These are phyloP conservation scores for Apostichopus japonicus DNA, from an alignment of 35 echinoderm and acorn worm genomes.

Conservation along the genomic window DNA sequence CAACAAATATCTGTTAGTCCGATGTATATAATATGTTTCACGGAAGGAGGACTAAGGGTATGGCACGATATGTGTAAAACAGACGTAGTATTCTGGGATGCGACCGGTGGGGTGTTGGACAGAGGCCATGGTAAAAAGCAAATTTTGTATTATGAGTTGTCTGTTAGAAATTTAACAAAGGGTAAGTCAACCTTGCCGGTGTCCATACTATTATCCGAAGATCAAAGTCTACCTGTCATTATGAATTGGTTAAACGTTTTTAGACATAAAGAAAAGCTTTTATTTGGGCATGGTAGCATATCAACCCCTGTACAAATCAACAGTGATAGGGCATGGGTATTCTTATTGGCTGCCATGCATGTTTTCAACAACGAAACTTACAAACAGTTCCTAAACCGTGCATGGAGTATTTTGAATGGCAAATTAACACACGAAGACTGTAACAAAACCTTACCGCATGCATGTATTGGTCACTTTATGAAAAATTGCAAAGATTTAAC, in stretches of 20 bases:
- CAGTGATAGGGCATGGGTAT: slow-evolving; percentile 40
- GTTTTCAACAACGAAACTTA: slow-evolving; percentile 39
- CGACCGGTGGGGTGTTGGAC: slow-evolving; percentile 18
- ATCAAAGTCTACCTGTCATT: neutral
- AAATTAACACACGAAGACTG: no score
- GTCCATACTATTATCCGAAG: neutral
- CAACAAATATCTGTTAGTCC: slow-evolving; percentile 1
- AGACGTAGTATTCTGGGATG: slow-evolving; percentile 28
- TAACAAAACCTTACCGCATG: no score
- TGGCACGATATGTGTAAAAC: slow-evolving; percentile 40
- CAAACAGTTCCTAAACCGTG: no score
- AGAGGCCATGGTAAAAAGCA: neutral
- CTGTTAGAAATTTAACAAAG: neutral
- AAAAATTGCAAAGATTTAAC: no score
- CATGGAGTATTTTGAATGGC: no score
- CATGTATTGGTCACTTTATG: no score
- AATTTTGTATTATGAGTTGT: slow-evolving; percentile 39
- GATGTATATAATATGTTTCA: no score
- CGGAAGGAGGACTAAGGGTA: slow-evolving; percentile 19
- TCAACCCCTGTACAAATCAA: slow-evolving; percentile 13
- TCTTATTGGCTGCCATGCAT: neutral
- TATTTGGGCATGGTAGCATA: neutral
- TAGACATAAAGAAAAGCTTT: slow-evolving; percentile 15
- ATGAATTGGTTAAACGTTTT: slow-evolving; percentile 15
- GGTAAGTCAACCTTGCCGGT: neutral